Evolutionary conservation across 2,797 vertebrate species (phyloP).

Genomic region (Sorex maritimensis): DNA sequence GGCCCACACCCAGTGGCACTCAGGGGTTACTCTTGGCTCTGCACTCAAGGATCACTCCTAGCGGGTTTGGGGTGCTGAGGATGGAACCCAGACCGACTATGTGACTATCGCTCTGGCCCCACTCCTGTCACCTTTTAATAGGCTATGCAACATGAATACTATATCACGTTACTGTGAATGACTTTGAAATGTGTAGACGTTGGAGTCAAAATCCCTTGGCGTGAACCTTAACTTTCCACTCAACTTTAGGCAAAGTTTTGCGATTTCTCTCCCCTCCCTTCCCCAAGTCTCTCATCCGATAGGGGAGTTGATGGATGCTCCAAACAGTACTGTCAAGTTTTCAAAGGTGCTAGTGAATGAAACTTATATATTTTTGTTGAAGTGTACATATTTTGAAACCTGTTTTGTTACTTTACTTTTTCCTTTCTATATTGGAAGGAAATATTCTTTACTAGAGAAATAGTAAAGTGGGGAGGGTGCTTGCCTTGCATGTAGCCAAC

Average conservation of each 20-base stretch:
- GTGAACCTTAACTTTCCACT: slow-evolving; percentile 68
- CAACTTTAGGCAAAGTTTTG: neutral
- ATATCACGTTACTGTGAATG: neutral
- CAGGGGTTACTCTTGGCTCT: too few species aligned
- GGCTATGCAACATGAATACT: neutral
- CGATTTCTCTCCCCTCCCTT: too few species aligned
- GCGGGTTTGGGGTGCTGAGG: too few species aligned
- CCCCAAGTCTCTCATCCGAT: slow-evolving; percentile 2
- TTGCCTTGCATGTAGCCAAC: too few species aligned
- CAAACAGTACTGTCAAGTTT: neutral
- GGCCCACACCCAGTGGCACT: too few species aligned
- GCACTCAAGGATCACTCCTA: too few species aligned
- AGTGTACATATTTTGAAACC: slow-evolving; percentile 27
- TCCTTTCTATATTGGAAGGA: too few species aligned
- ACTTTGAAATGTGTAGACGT: slow-evolving; percentile 27
- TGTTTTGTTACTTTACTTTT: neutral
- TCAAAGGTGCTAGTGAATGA: slow-evolving; percentile 18
- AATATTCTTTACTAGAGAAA: too few species aligned
- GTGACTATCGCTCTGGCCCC: too few species aligned
- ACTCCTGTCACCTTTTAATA: slow-evolving; percentile 38
- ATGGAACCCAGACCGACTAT: too few species aligned
- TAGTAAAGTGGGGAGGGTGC: too few species aligned
- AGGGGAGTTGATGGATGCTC: neutral
- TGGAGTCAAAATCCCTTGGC: neutral
- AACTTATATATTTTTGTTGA: slow-evolving; percentile 54